Conservation (phyloP, 2,797 vertebrate species). For the Tamandua tetradactyla region DNA sequence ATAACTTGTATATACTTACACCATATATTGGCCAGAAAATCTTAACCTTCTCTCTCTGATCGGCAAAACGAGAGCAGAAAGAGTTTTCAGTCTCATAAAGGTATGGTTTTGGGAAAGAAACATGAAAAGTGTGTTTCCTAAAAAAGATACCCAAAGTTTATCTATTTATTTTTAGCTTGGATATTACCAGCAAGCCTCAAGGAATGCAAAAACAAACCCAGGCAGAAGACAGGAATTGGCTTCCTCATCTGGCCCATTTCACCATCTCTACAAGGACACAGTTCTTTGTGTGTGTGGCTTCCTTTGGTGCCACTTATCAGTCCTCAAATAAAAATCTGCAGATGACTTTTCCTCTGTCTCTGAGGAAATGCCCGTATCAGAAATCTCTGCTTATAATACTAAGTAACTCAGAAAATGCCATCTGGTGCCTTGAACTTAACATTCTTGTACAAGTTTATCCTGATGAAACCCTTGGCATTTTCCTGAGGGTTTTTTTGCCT, state of each 20-base stretch:
- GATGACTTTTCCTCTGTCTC: conserved; percentile 60
- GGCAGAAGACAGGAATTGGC: neutral
- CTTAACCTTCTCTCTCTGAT: conserved; percentile 11
- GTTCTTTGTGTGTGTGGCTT: neutral
- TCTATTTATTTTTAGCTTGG: neutral
- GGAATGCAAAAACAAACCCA: conserved; percentile 40
- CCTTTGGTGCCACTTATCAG: conserved; percentile 12
- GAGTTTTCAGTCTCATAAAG: neutral
- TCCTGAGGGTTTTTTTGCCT: conserved; percentile 78
- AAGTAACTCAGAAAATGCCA: conserved; percentile 72
- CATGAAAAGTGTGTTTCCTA: conserved; percentile 31
- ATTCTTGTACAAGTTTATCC: conserved; percentile 72
- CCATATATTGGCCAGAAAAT: neutral
- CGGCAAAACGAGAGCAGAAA: neutral
- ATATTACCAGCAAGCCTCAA: conserved; percentile 19
- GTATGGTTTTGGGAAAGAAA: conserved; percentile 45
- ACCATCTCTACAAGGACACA: neutral
- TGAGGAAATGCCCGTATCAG: conserved; percentile 65
- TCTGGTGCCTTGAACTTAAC: conserved; percentile 68
- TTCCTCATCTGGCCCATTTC: conserved; percentile 22
- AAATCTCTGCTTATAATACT: conserved; percentile 70
- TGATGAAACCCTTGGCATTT: conserved; percentile 78
- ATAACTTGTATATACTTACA: neutral
- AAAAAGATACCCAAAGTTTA: conserved; percentile 18
- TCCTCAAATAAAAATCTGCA: conserved; percentile 26